Evolutionary conservation across 2,888 invertebrate species (phyloP), one percentile per base, ranked within the genome.

Genomic region (Tetragonisca angustula): DNA sequence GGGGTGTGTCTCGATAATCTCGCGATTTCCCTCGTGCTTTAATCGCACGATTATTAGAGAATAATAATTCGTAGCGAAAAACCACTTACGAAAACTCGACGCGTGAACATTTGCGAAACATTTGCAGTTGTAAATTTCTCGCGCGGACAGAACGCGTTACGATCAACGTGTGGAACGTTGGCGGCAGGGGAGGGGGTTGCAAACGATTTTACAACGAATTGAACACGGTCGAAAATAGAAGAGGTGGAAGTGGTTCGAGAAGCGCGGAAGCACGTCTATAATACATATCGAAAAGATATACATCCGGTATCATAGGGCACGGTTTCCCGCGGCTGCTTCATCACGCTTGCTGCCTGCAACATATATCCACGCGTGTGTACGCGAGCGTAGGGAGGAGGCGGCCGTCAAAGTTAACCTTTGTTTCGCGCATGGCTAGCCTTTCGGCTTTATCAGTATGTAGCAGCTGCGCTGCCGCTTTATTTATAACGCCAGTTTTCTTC

Each of bases 381-480:
- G 54, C 62, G 71, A 72, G 27, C 73, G 73, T n/a, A 81, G 85
- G 90, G 88, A 85, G 89, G 36, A 43, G 85, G 85, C 89, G 89
- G 86, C 88, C 91, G 90, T 90, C 90, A 90, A 92, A 91, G 91
- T 92, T 93, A 90, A 92, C 90, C 92, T 91, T 89, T 87, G 90
- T 93, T 93, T 93, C 88, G 86, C 92, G 91, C 93, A 92, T 92
- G 93, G 89, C 86, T 91, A 87, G 85, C 86, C 91, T 90, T 90
- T 83, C 83, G 90, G 89, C 90, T 92, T 92, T 93, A 93, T 93
- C 93, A 92, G 92, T 89, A 89, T 91, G 89, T 87, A 92, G 87
- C 93, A 93, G 93, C 89, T 92, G 91, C 36, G 36, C 88, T 81
- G 90, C 86, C 83, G 90, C 88, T 92, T 93, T 93, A 93, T 93